Conservation (phyloP, 2,797 vertebrate species). For the Phylloscopus collybita region DNA sequence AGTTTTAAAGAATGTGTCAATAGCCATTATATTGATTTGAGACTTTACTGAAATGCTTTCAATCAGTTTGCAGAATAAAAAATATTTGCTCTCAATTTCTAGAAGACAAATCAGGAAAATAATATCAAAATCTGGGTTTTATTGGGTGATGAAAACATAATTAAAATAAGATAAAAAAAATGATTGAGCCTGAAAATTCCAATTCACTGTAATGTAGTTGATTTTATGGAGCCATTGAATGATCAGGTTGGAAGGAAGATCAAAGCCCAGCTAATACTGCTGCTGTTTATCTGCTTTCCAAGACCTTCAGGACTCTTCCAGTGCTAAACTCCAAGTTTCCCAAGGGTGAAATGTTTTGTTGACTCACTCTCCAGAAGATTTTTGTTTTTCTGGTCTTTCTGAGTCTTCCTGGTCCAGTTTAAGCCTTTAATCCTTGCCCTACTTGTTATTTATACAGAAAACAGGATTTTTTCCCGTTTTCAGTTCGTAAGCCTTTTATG, state of each 20-base stretch:
- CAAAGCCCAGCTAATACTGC: not conserved
- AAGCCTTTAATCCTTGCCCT: constrained; percentile 26
- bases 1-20: not conserved
- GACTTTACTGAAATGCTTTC: not conserved
- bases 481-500: not conserved
- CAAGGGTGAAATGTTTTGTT: not conserved
- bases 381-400: not conserved
- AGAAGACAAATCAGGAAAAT: not conserved
- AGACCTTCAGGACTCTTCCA: not conserved
- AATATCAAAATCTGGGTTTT: not conserved
- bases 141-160: not conserved
- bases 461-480: not conserved
- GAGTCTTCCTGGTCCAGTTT: not conserved
- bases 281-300: not conserved
- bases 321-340: not conserved
- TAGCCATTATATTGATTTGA: not conserved
- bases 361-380: not conserved
- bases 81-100: not conserved
- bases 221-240: not conserved
- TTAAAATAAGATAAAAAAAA: not conserved
- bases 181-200: not conserved
- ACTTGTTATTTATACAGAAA: not conserved
- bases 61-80: not conserved
- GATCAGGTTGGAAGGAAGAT: not conserved
- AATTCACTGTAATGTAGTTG: not conserved